Evolutionary conservation across 2,888 invertebrate species (phyloP), one percentile per base, ranked within the genome.

Genomic region (Ophion ventricosus): DNA sequence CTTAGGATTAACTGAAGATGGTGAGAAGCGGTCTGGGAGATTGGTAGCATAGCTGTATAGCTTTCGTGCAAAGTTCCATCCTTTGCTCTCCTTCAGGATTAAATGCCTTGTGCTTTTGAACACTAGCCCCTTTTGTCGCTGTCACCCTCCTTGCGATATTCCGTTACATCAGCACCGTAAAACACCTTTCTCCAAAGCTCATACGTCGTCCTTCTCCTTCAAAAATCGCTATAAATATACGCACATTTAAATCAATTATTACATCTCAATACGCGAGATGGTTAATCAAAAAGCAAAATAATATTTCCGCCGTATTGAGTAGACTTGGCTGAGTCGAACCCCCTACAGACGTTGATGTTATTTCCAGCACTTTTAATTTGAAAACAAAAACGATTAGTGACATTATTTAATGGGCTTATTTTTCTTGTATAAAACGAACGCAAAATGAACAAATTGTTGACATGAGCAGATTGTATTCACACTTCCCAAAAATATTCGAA

Each of bases 1-100:
- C 86, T 79, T 59, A 72, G 78, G 85, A 85, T 86, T 86, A 86
- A 86, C 83, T 76, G 83, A 83, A 86, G 85, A 86, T 84, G 85
- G 75, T 77, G 80, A 73, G 80, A 83, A 82, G 83, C 86, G 79
- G 80, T 84, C 76, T 67, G 61, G 54, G 59, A 63, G 29, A 49
- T 74, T 61, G 72, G 25, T 26, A 43, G n/a, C 64, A 73, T 49
- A 70, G 70, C 74, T 75, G 17, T 77, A 67, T 67, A 77, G 76
- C 66, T 40, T 35, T 10, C 57, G 43, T 67, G 26, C 59, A 80
- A 85, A 85, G 85, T 85, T 85, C 76, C 82, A 64, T 82, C 80
- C 80, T 77, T 66, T 56, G 64, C 49, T 54, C 80, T 85, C 26
- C 82, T 82, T 63, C 67, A 76, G 80, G 85, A 85, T 85, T 85